Conservation (phyloP, 2,113 vertebrate genomes). For the Nesogale talazaci region DNA sequence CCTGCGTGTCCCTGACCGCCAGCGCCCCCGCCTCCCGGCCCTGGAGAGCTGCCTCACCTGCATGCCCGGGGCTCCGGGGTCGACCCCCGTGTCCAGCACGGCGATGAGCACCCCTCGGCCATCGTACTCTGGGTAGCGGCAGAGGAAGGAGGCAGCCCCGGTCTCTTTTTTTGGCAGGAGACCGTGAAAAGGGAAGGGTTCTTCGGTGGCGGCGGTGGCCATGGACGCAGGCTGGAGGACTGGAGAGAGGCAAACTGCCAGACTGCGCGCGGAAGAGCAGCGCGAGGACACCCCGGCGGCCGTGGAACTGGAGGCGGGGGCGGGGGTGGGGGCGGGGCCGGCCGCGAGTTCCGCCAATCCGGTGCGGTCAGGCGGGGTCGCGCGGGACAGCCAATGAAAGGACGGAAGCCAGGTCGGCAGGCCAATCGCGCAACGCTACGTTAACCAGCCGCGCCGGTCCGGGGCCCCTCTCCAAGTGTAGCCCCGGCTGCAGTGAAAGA, state of each 20-base stretch:
- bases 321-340: constrained; percentile 29
- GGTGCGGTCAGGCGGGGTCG: not conserved
- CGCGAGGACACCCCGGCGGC: constrained; percentile 17
- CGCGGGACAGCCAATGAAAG: not conserved
- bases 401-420: not conserved
- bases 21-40: not conserved
- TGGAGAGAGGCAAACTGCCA: constrained; percentile 38
- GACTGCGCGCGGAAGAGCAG: not conserved
- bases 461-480: fast-evolving
- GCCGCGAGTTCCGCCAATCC: not conserved
- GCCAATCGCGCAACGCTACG: not conserved
- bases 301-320: not conserved
- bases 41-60: constrained; percentile 88
- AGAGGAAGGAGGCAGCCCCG: constrained; percentile 93
- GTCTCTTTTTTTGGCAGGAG: constrained; percentile 98
- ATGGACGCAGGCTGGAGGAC: constrained; percentile 81
- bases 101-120: constrained; percentile 95
- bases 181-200: constrained; percentile 96
- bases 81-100: constrained; percentile 96
- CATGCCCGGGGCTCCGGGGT: constrained; percentile 97
- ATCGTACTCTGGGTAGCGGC: constrained; percentile 94
- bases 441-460: constrained; percentile 47
- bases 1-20: too few species aligned
- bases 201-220: constrained; percentile 91
- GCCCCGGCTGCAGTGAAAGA: constrained; percentile 32